Base-by-base conservation (phyloP, 2,797 vertebrate genomes). In the Siniperca scherzeri region DNA sequence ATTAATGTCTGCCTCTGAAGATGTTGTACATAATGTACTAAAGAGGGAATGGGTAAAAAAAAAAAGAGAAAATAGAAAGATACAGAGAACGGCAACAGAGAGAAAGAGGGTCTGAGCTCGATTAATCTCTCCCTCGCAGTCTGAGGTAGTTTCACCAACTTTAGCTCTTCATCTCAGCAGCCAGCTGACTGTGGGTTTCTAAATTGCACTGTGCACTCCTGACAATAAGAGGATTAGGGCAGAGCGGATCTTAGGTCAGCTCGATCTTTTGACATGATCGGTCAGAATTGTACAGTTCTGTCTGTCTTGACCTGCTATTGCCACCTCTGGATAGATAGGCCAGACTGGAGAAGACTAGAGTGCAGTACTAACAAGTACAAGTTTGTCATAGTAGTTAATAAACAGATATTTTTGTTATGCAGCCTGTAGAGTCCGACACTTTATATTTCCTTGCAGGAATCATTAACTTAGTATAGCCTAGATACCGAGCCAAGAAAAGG, bases 181-280 rank as follows among this genome's bases (percentile, higher is more conserved):
- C 57, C 16, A 12, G 21, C 27, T 27, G 68, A 12, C 42, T 57
- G 48, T 17, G n/a, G 57, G 19, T 66, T 52, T 72, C 46, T 53
- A 42, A 79, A 85, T 50, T 59, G 22, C 42, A 13, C 27, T 30
- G 50, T 76, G 42, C 38, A 16, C 38, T 44, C 59, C 53, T 56
- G 64, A 74, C 36, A 70, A 14, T 61, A 33, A 53, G 27, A 14
- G 30, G 70, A 83, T 78, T 68, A 68, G 46, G 3, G 16, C n/a
- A 30, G 68, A 71, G 36, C 62, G 53, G 69, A 71, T 84, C 42
- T 68, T 7, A 8, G 66, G 52, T 76, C 56, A 68, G 53, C 36
- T 65, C 22, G 7, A 12, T 71, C n/a, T 68, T 77, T 82, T 59
- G 73, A 78, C 55, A 55, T 0, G 0, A 3, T 72, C 1, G 1